Conservation (phyloP, 2,888 invertebrate species). For the Lithodes maja region DNA sequence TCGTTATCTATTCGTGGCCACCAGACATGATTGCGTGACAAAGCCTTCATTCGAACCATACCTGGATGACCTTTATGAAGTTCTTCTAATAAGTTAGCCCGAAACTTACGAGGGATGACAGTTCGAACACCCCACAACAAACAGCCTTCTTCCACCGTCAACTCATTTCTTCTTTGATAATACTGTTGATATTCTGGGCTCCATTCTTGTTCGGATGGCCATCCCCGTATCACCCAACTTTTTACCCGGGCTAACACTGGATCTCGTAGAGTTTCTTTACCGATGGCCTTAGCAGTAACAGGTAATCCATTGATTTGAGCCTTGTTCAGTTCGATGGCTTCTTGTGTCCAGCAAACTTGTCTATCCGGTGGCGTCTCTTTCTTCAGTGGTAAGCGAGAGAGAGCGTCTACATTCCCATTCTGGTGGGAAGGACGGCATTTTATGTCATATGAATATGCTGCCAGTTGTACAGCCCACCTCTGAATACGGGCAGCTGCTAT, state of each 20-base stretch:
- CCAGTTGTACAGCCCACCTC: no score
- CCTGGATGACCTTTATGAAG: neutral
- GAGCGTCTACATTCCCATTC: no score
- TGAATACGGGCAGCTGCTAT: no score
- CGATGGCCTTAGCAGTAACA: neutral
- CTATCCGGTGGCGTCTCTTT: neutral
- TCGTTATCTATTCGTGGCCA: neutral
- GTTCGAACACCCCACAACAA: neutral
- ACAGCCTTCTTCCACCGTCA: neutral
- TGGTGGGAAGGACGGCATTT: no score
- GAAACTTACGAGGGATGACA: neutral
- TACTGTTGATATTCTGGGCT: neutral
- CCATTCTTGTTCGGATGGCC: neutral
- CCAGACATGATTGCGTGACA: neutral
- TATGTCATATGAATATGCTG: no score
- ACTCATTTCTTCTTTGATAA: neutral
- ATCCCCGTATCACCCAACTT: neutral
- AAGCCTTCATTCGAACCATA: neutral
- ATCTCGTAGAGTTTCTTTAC: neutral
- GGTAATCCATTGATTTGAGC: neutral
- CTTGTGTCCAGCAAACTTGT: neutral
- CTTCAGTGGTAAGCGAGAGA: neutral
- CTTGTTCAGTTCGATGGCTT: neutral
- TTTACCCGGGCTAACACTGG: neutral
- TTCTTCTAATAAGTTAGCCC: neutral